These are phyloP conservation scores for Muscina levida DNA, from an alignment of 2,888 invertebrate species.

Conservation along the genomic window DNA sequence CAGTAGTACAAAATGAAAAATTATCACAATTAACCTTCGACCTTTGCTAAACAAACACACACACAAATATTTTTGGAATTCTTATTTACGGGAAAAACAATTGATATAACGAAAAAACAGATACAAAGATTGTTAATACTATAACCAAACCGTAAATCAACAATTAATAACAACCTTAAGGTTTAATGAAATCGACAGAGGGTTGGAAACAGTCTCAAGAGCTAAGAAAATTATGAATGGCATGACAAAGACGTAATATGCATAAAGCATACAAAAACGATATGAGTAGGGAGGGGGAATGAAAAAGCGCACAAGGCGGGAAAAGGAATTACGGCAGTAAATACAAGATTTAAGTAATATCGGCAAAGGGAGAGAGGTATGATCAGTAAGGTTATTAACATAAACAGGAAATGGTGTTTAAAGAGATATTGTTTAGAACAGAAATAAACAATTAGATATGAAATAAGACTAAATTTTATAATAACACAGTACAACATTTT, in stretches of 20 bases:
- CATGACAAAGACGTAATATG: constrained; percentile 5
- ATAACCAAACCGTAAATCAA: constrained; percentile 17
- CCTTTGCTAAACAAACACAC: background rate
- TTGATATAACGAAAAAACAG: background rate
- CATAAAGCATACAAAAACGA: background rate
- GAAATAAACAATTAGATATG: too few species aligned
- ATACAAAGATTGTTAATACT: too few species aligned
- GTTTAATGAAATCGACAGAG: constrained; percentile 13
- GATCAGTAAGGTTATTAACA: background rate
- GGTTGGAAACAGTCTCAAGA: background rate
- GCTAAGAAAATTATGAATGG: background rate
- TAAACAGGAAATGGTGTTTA: too few species aligned
- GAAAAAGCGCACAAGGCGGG: background rate
- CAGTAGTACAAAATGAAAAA: background rate
- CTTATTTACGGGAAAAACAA: background rate
- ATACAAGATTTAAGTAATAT: background rate
- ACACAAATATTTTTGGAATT: constrained; percentile 16
- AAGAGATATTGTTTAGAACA: too few species aligned
- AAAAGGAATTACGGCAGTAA: background rate
- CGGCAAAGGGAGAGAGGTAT: background rate
- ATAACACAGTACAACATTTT: too few species aligned
- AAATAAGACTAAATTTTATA: too few species aligned
- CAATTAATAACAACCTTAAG: constrained; percentile 36
- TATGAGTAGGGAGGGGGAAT: background rate
- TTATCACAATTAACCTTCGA: constrained; percentile 29